A percentile compares a stretch with the other conserved stretches of the same genome.
These are phyloP conservation scores for Melanostoma mellinum DNA, from an alignment of 2,888 invertebrate genomes.

Conservation along the genomic window DNA sequence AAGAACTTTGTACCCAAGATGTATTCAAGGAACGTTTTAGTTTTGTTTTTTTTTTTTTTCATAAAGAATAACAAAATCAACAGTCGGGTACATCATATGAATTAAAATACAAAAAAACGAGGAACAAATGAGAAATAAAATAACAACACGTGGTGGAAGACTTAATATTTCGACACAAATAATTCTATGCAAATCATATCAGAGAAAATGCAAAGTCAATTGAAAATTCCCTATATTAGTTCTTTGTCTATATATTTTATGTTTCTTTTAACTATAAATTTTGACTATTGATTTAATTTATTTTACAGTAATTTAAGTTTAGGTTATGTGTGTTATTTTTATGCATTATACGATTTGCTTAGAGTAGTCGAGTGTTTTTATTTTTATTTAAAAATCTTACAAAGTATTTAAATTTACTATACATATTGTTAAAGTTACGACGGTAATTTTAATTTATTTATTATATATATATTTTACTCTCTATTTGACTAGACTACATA, in stretches of 20 bases:
- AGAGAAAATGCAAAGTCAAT: conserved; percentile 16
- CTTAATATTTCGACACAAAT: conserved; percentile 44
- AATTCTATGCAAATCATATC: conserved; percentile 13
- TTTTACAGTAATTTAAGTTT: conserved; percentile 52
- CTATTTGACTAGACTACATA: conserved; percentile 20
- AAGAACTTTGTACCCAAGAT: conserved; percentile 61
- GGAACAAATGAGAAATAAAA: conserved; percentile 1
- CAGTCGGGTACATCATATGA: conserved; percentile 17
- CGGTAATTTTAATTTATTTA: background rate
- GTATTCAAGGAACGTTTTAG: conserved; percentile 59
- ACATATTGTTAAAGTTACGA: conserved; percentile 30
- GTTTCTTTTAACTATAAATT: conserved; percentile 20
- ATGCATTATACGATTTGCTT: conserved; percentile 37
- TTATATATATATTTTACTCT: background rate
- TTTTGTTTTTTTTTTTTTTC: conserved; percentile 21
- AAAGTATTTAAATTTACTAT: conserved; percentile 37
- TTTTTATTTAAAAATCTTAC: conserved; percentile 58
- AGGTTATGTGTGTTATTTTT: background rate
- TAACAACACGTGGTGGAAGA: conserved; percentile 55
- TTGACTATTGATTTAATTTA: conserved; percentile 42
- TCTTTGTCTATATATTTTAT: conserved; percentile 30
- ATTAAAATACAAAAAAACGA: background rate
- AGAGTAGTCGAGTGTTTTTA: conserved; percentile 57
- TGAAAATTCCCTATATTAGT: conserved; percentile 32
- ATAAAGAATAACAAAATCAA: conserved; percentile 5